These are phyloP conservation scores for Microvelia longipes DNA, from an alignment of 1,140 invertebrate genomes.

Conservation along the genomic window DNA sequence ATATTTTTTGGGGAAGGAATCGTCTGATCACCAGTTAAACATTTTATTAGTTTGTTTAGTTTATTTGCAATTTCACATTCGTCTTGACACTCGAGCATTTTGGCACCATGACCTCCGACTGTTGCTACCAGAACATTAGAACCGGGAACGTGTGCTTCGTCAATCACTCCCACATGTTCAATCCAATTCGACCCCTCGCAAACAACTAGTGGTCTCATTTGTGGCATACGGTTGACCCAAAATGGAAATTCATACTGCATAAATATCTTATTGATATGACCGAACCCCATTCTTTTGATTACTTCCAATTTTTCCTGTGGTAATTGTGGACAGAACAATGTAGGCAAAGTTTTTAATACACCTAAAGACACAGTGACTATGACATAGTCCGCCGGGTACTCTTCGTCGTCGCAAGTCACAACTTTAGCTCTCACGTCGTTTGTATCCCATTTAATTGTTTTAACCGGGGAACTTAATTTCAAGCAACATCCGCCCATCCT, in stretches of 20 bases:
- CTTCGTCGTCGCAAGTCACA: conserved; percentile 37
- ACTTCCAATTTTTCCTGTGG: conserved; percentile 55
- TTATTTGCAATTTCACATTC: conserved; percentile 28
- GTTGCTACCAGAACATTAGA: conserved; percentile 24
- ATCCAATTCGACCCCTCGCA: conserved; percentile 48
- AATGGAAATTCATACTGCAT: conserved; percentile 63
- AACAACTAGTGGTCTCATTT: conserved; percentile 38
- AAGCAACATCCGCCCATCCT: conserved; percentile 38
- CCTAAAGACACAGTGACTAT: conserved; percentile 69
- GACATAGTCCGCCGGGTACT: conserved; percentile 58
- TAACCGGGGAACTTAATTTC: conserved; percentile 44
- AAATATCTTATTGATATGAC: conserved; percentile 64
- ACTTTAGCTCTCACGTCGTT: conserved; percentile 25
- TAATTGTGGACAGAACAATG: conserved; percentile 59
- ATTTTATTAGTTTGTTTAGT: conserved; percentile 44
- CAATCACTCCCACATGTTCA: conserved; percentile 43
- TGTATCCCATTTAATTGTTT: conserved; percentile 38
- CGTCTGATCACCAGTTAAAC: conserved; percentile 42
- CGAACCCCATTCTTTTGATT: conserved; percentile 48
- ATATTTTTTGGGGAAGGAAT: conserved; percentile 49
- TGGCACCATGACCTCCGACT: conserved; percentile 32
- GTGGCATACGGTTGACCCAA: conserved; percentile 40
- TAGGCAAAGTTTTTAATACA: conserved; percentile 58
- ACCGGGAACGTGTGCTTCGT: conserved; percentile 51
- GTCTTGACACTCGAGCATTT: conserved; percentile 51